A percentile compares a stretch with the other conserved stretches of the same genome.
Conservation (phyloP, 2,113 vertebrate species). For the Paramormyrops kingsleyae region DNA sequence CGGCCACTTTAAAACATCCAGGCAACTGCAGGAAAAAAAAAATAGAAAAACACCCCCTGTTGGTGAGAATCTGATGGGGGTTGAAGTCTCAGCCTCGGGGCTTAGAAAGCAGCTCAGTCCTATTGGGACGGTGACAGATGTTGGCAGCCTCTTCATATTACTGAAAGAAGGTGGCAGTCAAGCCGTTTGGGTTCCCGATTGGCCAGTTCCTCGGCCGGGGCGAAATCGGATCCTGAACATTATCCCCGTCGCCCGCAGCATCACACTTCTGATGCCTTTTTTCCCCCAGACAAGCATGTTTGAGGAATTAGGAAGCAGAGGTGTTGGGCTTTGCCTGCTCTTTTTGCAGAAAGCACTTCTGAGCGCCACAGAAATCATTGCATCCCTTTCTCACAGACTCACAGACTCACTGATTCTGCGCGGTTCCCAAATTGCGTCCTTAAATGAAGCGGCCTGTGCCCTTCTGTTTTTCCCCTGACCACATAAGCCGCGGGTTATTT, state of each 20-base stretch:
- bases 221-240: background rate
- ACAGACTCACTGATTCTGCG: background rate
- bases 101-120: background rate
- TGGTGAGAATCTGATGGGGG: background rate
- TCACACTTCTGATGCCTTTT: background rate
- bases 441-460: background rate
- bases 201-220: background rate
- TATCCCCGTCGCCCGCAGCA: background rate
- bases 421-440: background rate
- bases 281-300: background rate
- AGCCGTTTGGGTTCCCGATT: background rate
- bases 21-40: background rate
- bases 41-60: background rate
- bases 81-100: background rate
- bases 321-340: background rate
- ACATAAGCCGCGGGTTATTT: background rate
- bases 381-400: background rate
- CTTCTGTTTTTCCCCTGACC: background rate
- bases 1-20: background rate
- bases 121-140: background rate
- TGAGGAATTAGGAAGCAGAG: background rate
- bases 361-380: background rate
- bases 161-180: background rate
- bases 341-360: background rate
- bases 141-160: background rate